Conservation (phyloP, 2,888 invertebrate genomes). For the Rhodophaea formosa region DNA sequence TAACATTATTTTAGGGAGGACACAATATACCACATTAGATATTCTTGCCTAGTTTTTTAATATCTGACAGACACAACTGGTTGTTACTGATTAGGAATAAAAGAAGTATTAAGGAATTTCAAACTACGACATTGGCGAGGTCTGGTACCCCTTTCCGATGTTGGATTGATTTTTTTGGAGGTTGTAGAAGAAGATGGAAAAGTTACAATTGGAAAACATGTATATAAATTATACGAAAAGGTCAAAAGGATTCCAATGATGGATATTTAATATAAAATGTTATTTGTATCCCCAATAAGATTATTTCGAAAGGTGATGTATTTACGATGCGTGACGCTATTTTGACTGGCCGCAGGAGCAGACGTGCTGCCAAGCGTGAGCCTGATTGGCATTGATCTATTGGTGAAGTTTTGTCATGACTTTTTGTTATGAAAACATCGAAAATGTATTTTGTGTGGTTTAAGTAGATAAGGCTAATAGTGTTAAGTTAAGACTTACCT, state of each 20-base stretch:
- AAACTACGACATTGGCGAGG: no score
- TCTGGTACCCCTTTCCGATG: no score
- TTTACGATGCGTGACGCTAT: slow-evolving; percentile 44
- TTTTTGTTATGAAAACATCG: slow-evolving; percentile 8
- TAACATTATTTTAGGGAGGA: neutral
- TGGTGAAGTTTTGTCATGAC: slow-evolving; percentile 20
- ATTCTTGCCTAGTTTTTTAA: neutral
- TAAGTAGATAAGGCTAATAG: no score
- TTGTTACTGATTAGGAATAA: no score
- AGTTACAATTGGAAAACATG: no score
- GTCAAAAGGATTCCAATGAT: neutral
- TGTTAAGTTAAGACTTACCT: no score
- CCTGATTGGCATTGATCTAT: slow-evolving; percentile 39
- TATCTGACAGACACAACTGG: no score
- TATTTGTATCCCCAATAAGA: neutral
- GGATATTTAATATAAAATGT: neutral
- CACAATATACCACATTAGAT: no score
- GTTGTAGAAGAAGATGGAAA: no score
- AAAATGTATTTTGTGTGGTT: neutral
- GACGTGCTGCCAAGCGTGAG: slow-evolving; percentile 37
- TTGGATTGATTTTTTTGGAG: no score
- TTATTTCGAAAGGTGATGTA: slow-evolving; percentile 38
- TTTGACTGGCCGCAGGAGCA: slow-evolving; percentile 4
- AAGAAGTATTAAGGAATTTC: no score
- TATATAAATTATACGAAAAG: no score